A percentile compares a stretch with the other conserved stretches of the same genome.
phyloP scores from a whole-genome alignment of 2,797 vertebrate genomes.

The Delichon dasypus region DNA sequence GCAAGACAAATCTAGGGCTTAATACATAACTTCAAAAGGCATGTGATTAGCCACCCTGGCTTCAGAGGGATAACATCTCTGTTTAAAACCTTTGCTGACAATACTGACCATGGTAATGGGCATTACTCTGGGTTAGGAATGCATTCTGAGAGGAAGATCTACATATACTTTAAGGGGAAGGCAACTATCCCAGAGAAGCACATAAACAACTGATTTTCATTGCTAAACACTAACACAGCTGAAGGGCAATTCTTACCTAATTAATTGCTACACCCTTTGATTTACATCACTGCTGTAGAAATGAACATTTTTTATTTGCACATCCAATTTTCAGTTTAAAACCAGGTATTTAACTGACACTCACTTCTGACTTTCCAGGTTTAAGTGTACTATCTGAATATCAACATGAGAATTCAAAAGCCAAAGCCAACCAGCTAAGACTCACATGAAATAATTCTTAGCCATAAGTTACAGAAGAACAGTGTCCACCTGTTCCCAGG shows the following conservation, averaged over 20 bases:
- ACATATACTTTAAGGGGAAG: not conserved
- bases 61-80: not conserved
- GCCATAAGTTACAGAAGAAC: not conserved
- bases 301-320: not conserved
- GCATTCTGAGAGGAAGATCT: not conserved
- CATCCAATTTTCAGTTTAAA: constrained; percentile 10
- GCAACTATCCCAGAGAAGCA: not conserved
- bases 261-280: not conserved
- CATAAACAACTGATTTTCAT: not conserved
- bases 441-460: not conserved
- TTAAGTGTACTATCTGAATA: not conserved
- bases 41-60: not conserved
- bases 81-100: not conserved
- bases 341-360: not conserved
- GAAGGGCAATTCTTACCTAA: not conserved
- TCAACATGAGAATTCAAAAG: not conserved
- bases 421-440: not conserved
- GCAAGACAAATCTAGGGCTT: not conserved
- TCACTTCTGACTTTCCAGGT: not conserved
- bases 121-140: not conserved
- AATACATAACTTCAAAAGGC: constrained; percentile 28
- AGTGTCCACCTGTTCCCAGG: not conserved
- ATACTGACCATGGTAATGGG: not conserved
- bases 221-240: not conserved
- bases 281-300: not conserved